phyloP scores from a whole-genome alignment of 1,140 invertebrate species.

The Drosophila cardini region DNA sequence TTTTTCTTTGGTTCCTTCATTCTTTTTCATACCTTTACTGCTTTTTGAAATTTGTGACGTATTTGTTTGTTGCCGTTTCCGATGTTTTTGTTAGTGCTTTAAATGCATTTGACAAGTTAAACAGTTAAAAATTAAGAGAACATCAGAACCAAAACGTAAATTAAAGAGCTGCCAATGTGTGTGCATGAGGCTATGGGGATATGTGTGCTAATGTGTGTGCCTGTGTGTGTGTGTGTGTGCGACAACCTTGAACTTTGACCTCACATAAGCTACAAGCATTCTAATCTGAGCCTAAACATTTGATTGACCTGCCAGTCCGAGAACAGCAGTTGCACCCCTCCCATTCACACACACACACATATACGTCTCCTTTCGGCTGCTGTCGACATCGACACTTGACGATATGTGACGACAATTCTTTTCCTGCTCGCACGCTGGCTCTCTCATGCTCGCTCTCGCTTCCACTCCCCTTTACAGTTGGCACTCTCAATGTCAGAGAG shows the following conservation, averaged over 20 bases:
- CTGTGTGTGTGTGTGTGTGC: neutral
- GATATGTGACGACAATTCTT: conserved; percentile 46
- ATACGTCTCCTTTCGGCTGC: neutral
- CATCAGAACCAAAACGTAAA: conserved; percentile 43
- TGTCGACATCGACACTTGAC: conserved; percentile 26
- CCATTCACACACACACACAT: neutral
- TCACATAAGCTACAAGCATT: conserved; percentile 47
- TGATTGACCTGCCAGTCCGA: conserved; percentile 56
- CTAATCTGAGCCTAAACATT: conserved; percentile 74
- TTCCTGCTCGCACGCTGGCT: neutral
- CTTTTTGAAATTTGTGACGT: conserved; percentile 30
- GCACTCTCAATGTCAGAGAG: neutral
- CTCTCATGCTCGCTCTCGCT: neutral
- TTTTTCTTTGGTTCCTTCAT: conserved; percentile 8
- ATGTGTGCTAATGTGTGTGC: no score
- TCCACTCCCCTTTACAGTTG: neutral
- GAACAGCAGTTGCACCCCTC: neutral
- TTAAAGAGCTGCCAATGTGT: conserved; percentile 31
- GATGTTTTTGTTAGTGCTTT: conserved; percentile 19
- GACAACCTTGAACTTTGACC: conserved; percentile 81
- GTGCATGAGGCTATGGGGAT: no score
- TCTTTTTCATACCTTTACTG: conserved; percentile 9
- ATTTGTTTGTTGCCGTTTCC: conserved; percentile 2
- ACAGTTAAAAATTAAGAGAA: conserved; percentile 56
- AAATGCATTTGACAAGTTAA: conserved; percentile 52